Evolutionary conservation across 1,140 invertebrate species (phyloP).

Genomic region (Drosophila novamexicana): DNA sequence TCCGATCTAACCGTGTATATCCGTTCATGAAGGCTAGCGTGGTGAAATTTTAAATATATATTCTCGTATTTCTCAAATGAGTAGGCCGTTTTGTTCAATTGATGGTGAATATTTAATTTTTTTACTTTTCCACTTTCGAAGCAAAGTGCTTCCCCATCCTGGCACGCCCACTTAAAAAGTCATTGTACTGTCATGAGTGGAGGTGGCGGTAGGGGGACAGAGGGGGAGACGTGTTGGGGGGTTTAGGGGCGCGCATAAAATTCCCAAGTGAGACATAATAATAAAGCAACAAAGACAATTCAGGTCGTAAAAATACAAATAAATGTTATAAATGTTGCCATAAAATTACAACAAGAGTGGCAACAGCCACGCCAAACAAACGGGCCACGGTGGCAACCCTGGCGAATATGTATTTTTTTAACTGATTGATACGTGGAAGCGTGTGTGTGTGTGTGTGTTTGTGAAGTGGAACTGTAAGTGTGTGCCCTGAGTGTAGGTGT

Average conservation of each 20-base stretch:
- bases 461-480: not conserved
- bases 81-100: conserved; percentile 12
- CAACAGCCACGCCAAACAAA: conserved; percentile 14
- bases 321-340: conserved; percentile 80
- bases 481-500: conserved; percentile 12
- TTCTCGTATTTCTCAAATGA: not conserved
- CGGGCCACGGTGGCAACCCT: conserved; percentile 31
- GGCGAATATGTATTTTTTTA: conserved; percentile 46
- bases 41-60: not conserved
- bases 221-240: not conserved
- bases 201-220: not conserved
- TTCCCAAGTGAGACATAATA: conserved; percentile 77
- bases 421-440: conserved; percentile 69
- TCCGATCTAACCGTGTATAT: too few relatives aligned
- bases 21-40: too few relatives aligned
- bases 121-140: conserved; percentile 20
- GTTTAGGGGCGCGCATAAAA: conserved; percentile 55
- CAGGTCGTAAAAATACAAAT: conserved; percentile 78
- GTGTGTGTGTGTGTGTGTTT: conserved; percentile 1
- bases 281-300: conserved; percentile 81
- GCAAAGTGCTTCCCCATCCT: conserved; percentile 1
- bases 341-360: conserved; percentile 72
- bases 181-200: conserved; percentile 21
- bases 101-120: conserved; percentile 25
- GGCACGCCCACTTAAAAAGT: conserved; percentile 28